Percentiles rank a stretch among this genome's conserved stretches.
phyloP scores from a whole-genome alignment of 1,140 invertebrate species.

The Ladona fulva region DNA sequence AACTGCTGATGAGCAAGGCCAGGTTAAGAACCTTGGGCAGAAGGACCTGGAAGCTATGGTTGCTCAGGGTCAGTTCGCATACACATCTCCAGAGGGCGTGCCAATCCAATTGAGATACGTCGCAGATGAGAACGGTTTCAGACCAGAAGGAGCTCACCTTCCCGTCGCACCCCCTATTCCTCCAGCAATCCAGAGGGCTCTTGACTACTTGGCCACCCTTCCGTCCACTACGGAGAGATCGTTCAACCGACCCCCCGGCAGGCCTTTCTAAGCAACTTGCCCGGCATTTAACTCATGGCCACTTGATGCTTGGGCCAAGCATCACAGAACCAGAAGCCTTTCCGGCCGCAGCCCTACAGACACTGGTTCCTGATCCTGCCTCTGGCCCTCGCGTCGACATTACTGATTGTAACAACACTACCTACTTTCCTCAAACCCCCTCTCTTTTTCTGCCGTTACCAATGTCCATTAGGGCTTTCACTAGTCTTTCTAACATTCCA shows the following conservation, averaged over 20 bases:
- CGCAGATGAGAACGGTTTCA: slow-evolving; percentile 32
- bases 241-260: neutral
- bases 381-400: too few species aligned
- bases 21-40: slow-evolving; percentile 35
- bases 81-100: slow-evolving; percentile 39
- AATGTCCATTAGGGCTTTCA: neutral
- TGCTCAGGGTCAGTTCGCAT: slow-evolving; percentile 73
- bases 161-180: slow-evolving; percentile 23
- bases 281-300: neutral
- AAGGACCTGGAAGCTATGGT: slow-evolving; percentile 51
- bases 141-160: slow-evolving; percentile 25
- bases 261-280: neutral
- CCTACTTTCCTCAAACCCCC: neutral
- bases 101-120: slow-evolving; percentile 31
- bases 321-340: too few species aligned
- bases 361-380: too few species aligned
- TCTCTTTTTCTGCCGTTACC: neutral
- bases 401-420: neutral
- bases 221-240: neutral
- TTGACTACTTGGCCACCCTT: slow-evolving; percentile 31
- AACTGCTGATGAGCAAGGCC: slow-evolving; percentile 40
- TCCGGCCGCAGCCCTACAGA: too few species aligned
- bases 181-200: slow-evolving; percentile 32
- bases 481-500: slow-evolving; percentile 1
- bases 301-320: neutral